phyloP scores from a whole-genome alignment of 2,797 vertebrate genomes.

The Anguilla anguilla region DNA sequence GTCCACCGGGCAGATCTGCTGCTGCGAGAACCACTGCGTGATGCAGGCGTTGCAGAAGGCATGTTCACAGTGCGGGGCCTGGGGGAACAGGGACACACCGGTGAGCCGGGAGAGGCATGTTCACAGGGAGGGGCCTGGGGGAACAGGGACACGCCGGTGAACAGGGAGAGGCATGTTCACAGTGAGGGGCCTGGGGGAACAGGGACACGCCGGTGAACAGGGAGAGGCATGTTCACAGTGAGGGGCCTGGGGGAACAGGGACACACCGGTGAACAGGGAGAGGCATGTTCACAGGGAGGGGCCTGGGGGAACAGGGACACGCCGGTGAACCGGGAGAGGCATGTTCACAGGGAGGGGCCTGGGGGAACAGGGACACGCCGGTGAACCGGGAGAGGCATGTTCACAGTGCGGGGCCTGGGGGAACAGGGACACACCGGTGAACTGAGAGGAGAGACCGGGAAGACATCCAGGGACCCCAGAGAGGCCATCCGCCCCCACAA shows the following conservation, averaged over 20 bases:
- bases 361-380: constrained; percentile 6
- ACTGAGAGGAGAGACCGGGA: neutral
- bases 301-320: constrained; percentile 70
- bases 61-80: constrained; percentile 86
- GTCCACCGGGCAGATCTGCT: constrained; percentile 98
- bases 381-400: constrained; percentile 76
- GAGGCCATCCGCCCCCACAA: no score
- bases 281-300: constrained; percentile 97
- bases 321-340: constrained; percentile 64
- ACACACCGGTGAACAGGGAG: no score
- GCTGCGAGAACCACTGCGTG: constrained; percentile 98
- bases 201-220: no score
- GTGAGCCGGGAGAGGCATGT: constrained; percentile 76
- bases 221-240: constrained; percentile 93
- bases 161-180: constrained; percentile 85
- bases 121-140: constrained; percentile 93
- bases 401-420: constrained; percentile 93
- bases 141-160: neutral
- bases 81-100: neutral
- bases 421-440: neutral
- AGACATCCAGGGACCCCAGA: no score
- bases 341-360: constrained; percentile 98
- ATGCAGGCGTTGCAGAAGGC: constrained; percentile 99
- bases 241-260: constrained; percentile 77
- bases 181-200: constrained; percentile 86